Evolutionary conservation across 2,113 vertebrate species (phyloP).

Genomic region (Plectropomus leopardus): DNA sequence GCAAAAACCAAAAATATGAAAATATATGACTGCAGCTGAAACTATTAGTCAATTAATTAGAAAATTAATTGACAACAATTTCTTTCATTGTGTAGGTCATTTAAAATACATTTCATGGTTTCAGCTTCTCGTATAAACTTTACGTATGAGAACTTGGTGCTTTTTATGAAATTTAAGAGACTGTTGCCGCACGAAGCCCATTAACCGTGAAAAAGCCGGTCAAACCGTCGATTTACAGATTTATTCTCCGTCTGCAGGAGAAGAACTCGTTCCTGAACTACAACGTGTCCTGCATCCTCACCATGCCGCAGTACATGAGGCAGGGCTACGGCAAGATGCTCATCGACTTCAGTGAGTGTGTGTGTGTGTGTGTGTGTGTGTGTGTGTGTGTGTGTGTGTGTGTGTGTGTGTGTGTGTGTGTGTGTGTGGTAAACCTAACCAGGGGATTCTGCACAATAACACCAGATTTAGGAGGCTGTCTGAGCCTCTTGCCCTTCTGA

Average conservation of each 20-base stretch:
- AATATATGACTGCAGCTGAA: too few relatives aligned
- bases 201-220: too few relatives aligned
- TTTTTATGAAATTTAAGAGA: too few relatives aligned
- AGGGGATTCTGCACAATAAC: neutral
- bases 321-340: constrained; percentile 94
- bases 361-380: neutral
- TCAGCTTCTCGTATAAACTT: too few relatives aligned
- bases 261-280: constrained; percentile 95
- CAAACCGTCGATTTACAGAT: neutral
- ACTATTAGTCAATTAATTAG: too few relatives aligned
- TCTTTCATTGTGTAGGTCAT: too few relatives aligned
- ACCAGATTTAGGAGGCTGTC: constrained; percentile 26
- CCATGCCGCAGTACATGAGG: constrained; percentile 93
- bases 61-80: too few relatives aligned
- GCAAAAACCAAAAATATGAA: too few relatives aligned
- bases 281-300: constrained; percentile 93
- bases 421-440: constrained; percentile 1
- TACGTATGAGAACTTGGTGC: too few relatives aligned
- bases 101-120: too few relatives aligned
- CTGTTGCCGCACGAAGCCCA: too few relatives aligned
- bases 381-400: neutral
- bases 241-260: constrained; percentile 81
- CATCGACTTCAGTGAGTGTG: constrained; percentile 94
- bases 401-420: neutral
- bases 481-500: neutral